Evolutionary conservation across 2,888 invertebrate species (phyloP), one percentile per base, ranked within the genome.

Genomic region (Eutolmus rufibarbis): DNA sequence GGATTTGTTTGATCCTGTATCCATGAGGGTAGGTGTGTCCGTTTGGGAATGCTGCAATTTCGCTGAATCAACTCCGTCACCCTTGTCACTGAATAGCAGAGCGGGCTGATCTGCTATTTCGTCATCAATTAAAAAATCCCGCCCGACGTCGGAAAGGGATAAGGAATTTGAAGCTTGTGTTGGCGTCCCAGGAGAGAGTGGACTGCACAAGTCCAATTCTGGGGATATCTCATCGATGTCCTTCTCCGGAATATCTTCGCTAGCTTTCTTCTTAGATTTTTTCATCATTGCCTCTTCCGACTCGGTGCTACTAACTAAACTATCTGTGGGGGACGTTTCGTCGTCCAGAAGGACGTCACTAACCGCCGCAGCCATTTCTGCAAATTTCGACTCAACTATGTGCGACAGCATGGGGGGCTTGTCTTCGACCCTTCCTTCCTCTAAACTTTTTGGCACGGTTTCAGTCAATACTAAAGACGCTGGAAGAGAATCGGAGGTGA

Each of bases 51-150:
- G 90, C 93, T 94, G 90, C 92, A 93, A 89, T 92, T 93, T 89
- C 92, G 92, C 82, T 74, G 90, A 87, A 51, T 92, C 92, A 51
- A 90, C 91, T 40, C 66, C 66, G 19, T 84, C 84, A 4, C 91
- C 90, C 86, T 94, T 94, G 92, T 96, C 96, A 91, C 96, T 95
- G 90, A 97, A 97, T 16, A 96, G 94, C 89, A 98, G 91, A 1
- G 96, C 97, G 14, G 97, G 97, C 91, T 98, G 97, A 93, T 98
- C 97, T 74, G 97, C 97, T 88, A 98, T 97, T 92, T 98, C 97
- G 90, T 98, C 97, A 90, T 98, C 97, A 88, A 95, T 95, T 88
- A 97, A 95, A 92, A 95, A 97, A 91, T 97, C 97, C 89, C 96
- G 94, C 23, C 96, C 96, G 43, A 91, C 92, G 89, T 97, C 97